phyloP scores from a whole-genome alignment of 2,797 vertebrate species.

The Hydrophis major region DNA sequence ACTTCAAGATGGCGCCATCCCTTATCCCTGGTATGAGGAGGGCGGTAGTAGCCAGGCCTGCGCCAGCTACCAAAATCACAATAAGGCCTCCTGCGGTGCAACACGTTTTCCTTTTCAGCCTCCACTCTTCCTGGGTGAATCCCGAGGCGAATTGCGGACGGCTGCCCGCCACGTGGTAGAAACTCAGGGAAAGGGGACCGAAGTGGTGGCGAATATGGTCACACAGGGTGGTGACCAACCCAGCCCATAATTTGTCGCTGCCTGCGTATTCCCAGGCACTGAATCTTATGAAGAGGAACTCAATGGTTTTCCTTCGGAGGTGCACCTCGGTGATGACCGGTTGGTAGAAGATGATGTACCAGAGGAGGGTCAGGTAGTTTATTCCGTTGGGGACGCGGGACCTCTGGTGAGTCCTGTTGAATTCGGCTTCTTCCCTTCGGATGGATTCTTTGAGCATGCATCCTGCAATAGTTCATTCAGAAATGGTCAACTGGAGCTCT shows the following conservation, averaged over 20 bases:
- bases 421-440: slow-evolving; percentile 55
- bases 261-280: slow-evolving; percentile 95
- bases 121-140: slow-evolving; percentile 63
- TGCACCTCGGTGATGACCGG: slow-evolving; percentile 81
- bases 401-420: slow-evolving; percentile 5
- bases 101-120: slow-evolving; percentile 52
- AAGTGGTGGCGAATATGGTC: slow-evolving; percentile 78
- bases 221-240: slow-evolving; percentile 84
- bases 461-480: neutral
- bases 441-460: slow-evolving; percentile 68
- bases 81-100: slow-evolving; percentile 53
- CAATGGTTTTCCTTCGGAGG: slow-evolving; percentile 70
- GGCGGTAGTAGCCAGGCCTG: slow-evolving; percentile 52
- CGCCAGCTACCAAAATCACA: slow-evolving; percentile 8
- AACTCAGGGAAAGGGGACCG: slow-evolving; percentile 79
- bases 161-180: slow-evolving; percentile 75
- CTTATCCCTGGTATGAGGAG: slow-evolving; percentile 35
- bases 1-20: slow-evolving; percentile 31
- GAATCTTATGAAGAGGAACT: slow-evolving; percentile 87
- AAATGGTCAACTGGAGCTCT: too few relatives aligned
- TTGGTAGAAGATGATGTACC: slow-evolving; percentile 81
- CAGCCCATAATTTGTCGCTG: slow-evolving; percentile 92
- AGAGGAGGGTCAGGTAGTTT: slow-evolving; percentile 61
- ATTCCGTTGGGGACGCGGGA: slow-evolving; percentile 57
- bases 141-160: slow-evolving; percentile 43